phyloP scores from a whole-genome alignment of 2,888 invertebrate species.

The Monopis laevigella region DNA sequence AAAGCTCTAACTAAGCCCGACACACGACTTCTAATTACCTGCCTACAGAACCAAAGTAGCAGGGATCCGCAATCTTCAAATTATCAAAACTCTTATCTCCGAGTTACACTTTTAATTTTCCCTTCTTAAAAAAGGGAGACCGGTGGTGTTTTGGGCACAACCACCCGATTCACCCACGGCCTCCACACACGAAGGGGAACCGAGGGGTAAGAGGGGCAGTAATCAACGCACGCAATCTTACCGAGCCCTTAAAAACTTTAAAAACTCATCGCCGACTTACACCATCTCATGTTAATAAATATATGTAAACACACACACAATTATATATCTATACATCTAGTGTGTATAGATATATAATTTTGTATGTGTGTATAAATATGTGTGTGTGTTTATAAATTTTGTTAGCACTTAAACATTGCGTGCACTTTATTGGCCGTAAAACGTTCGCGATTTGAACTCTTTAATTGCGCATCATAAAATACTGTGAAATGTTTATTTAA shows the following conservation, averaged over 20 bases:
- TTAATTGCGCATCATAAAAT: constrained; percentile 36
- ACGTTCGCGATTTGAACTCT: constrained; percentile 30
- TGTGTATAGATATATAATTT: not conserved
- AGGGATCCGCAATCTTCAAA: constrained; percentile 49
- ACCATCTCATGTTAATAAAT: constrained; percentile 20
- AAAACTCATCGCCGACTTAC: constrained; percentile 63
- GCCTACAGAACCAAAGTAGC: too few relatives aligned
- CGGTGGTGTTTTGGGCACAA: constrained; percentile 47
- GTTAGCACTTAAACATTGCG: constrained; percentile 24
- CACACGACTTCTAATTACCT: too few relatives aligned
- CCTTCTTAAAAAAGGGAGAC: constrained; percentile 66
- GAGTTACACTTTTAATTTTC: constrained; percentile 62
- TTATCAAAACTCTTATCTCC: constrained; percentile 36
- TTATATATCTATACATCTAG: too few relatives aligned
- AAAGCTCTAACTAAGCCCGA: too few relatives aligned
- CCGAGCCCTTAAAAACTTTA: constrained; percentile 70
- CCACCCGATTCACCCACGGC: constrained; percentile 23
- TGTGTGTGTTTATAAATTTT: constrained; percentile 16
- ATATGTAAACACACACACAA: too few relatives aligned
- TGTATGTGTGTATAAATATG: constrained; percentile 5
- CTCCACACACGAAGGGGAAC: constrained; percentile 17
- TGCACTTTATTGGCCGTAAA: constrained; percentile 39
- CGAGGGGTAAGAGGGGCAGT: constrained; percentile 38
- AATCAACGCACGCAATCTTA: constrained; percentile 74
- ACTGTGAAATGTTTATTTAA: constrained; percentile 30